Percentiles rank a stretch among this genome's conserved stretches.
These are phyloP conservation scores for Megalopta genalis DNA, from an alignment of 1,140 invertebrate species.

Conservation along the genomic window DNA sequence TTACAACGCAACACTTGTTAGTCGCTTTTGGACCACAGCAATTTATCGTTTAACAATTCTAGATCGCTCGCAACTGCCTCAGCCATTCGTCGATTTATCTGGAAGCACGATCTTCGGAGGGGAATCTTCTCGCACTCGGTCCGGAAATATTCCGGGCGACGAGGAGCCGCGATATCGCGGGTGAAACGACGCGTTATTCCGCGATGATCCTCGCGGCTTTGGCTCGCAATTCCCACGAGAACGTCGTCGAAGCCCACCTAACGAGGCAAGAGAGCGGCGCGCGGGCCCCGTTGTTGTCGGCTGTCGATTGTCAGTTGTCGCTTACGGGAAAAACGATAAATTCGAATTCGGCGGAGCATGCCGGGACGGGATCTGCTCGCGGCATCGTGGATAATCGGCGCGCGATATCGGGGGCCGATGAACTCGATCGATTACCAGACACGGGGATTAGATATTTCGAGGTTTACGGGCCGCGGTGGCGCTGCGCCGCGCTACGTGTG, in stretches of 20 bases:
- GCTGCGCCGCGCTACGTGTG: neutral
- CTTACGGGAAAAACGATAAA: no score
- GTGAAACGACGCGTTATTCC: neutral
- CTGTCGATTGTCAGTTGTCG: no score
- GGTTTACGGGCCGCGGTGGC: neutral
- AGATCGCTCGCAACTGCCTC: no score
- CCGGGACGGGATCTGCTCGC: neutral
- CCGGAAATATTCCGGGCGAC: no score
- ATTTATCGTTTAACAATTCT: no score
- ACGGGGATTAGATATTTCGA: constrained; percentile 20
- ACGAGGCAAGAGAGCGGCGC: neutral
- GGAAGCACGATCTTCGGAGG: no score
- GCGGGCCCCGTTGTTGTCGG: no score
- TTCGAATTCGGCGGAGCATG: neutral
- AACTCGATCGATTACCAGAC: constrained; percentile 4
- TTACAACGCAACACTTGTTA: no score
- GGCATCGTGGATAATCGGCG: neutral
- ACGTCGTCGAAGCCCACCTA: neutral
- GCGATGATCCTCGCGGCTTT: neutral
- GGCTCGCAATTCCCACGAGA: neutral
- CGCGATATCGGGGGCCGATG: neutral
- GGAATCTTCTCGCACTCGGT: no score
- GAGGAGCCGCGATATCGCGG: neutral
- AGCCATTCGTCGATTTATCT: no score
- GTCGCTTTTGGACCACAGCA: no score